phyloP scores from a whole-genome alignment of 2,113 vertebrate species.

The Megaptera novaeangliae region DNA sequence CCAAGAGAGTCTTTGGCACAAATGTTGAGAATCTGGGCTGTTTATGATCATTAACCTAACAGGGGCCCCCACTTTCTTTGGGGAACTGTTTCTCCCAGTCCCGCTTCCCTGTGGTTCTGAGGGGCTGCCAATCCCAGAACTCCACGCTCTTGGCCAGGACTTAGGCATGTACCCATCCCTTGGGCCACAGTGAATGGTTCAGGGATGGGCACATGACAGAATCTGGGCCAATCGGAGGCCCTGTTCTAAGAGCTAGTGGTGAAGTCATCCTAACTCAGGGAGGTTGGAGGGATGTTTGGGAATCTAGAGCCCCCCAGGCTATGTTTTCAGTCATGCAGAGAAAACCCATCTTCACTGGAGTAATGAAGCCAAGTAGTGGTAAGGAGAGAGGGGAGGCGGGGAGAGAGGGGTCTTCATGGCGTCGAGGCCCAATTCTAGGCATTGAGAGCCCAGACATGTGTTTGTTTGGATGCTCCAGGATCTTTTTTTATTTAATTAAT shows the following conservation, averaged over 20 bases:
- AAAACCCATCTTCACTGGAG: neutral
- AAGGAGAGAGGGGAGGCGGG: neutral
- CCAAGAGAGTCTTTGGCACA: neutral
- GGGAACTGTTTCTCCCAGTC: neutral
- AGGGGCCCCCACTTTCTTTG: neutral
- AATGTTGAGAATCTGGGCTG: neutral
- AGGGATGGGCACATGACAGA: neutral
- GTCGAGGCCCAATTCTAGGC: neutral
- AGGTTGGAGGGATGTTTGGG: neutral
- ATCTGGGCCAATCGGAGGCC: neutral
- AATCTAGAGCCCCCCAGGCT: neutral
- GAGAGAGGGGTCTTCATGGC: neutral
- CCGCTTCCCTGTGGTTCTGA: neutral
- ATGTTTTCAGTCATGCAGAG: neutral
- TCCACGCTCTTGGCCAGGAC: neutral
- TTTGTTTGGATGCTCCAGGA: neutral
- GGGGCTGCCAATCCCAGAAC: neutral
- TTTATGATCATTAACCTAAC: neutral
- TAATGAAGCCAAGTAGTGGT: neutral
- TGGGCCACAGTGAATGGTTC: neutral
- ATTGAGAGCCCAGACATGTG: neutral
- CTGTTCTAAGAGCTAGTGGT: neutral
- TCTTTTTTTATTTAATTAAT: too few relatives aligned
- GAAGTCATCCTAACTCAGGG: neutral
- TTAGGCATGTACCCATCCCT: neutral